These are phyloP conservation scores for Maconellicoccus hirsutus DNA, from an alignment of 1,140 invertebrate genomes.

Conservation along the genomic window DNA sequence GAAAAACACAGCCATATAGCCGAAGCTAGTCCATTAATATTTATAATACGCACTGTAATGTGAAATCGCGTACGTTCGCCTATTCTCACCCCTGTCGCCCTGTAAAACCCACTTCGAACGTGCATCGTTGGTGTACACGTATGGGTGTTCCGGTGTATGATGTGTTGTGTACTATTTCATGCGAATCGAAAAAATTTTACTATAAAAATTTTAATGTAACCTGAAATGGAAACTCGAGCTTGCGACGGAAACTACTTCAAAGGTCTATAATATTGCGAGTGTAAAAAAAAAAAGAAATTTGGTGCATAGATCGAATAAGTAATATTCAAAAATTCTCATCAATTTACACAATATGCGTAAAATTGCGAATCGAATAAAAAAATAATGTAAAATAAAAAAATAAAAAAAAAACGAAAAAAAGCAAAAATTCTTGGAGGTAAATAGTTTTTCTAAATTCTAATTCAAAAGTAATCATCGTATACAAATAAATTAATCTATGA, in stretches of 20 bases:
- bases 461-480: not conserved
- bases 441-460: not conserved
- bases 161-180: not conserved
- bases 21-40: not conserved
- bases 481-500: not conserved
- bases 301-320: conserved; percentile 2
- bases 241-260: conserved; percentile 2
- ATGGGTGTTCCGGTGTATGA: not conserved
- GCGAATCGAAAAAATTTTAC: not conserved
- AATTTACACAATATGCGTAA: not conserved
- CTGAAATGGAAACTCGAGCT: conserved; percentile 16
- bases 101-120: not conserved
- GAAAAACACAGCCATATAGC: not conserved
- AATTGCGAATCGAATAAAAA: not conserved
- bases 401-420: not conserved
- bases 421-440: conserved; percentile 20
- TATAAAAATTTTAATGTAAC: conserved; percentile 15
- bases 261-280: not conserved
- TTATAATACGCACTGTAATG: conserved; percentile 1
- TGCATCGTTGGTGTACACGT: not conserved
- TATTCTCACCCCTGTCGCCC: not conserved
- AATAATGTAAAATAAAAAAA: not conserved
- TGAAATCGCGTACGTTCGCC: not conserved
- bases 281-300: not conserved
- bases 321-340: not conserved